Conservation (phyloP, 2,113 vertebrate species). For the Platanista minor region DNA sequence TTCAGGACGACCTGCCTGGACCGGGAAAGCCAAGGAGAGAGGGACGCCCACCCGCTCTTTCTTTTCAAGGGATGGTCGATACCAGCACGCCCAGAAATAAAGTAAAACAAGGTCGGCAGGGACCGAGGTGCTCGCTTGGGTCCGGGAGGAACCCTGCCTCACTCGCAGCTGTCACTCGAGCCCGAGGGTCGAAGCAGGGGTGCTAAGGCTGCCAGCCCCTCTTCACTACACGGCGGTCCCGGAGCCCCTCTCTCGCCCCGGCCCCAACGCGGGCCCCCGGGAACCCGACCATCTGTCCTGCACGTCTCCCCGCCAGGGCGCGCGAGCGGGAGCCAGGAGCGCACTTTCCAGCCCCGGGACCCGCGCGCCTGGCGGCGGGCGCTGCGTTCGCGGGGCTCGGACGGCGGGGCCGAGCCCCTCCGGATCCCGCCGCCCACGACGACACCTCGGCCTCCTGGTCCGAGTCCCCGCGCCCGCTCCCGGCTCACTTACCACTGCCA, state of each 20-base stretch:
- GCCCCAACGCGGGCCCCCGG: neutral
- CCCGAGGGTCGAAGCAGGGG: neutral
- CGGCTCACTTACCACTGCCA: conserved; percentile 27
- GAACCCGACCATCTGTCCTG: neutral
- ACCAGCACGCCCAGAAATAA: neutral
- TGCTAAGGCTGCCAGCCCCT: neutral
- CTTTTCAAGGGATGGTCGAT: neutral
- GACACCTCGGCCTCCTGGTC: neutral
- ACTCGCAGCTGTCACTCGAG: conserved; percentile 29
- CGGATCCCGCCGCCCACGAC: neutral
- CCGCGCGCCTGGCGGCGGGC: neutral
- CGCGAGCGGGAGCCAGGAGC: neutral
- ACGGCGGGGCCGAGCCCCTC: neutral
- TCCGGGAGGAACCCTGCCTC: neutral
- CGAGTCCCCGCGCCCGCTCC: neutral
- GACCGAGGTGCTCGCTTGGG: neutral
- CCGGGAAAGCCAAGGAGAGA: neutral
- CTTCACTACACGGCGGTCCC: neutral
- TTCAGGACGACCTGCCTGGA: neutral
- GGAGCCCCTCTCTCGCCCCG: neutral
- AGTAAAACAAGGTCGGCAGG: neutral
- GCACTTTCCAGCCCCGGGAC: neutral
- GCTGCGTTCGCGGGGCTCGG: rapidly evolving
- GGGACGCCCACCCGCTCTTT: neutral
- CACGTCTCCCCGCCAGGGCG: neutral